Conservation (phyloP, 2,797 vertebrate species). For the Champsocephalus esox region DNA sequence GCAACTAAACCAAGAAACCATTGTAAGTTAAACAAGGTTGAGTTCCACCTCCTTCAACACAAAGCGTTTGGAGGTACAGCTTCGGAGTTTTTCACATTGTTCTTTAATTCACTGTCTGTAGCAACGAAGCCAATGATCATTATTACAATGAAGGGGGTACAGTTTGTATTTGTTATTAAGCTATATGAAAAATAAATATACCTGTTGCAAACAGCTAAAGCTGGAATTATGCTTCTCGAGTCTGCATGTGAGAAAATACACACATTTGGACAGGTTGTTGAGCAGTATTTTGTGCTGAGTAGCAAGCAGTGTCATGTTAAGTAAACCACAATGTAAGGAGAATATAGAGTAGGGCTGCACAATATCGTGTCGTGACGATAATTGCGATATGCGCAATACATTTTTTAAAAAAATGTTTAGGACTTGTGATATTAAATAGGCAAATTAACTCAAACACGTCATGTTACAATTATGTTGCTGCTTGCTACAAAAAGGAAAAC, state of each 20-base stretch:
- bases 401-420: no score
- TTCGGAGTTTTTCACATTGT: slow-evolving; percentile 8
- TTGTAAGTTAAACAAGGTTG: not conserved
- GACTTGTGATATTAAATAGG: no score
- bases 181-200: not conserved
- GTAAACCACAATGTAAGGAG: not conserved
- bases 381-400: no score
- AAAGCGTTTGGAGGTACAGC: slow-evolving; percentile 16
- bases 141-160: slow-evolving; percentile 11
- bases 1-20: not conserved
- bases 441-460: no score
- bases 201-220: not conserved
- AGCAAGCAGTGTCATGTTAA: not conserved
- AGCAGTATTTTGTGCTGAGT: not conserved
- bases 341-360: no score
- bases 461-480: no score
- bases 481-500: no score
- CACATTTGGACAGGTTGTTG: not conserved
- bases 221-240: not conserved
- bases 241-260: not conserved
- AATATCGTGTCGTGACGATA: no score
- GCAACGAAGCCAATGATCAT: slow-evolving; percentile 3
- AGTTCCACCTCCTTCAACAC: slow-evolving; percentile 19
- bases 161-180: slow-evolving; percentile 1
- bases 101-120: not conserved